Conservation (phyloP, 2,797 vertebrate species). For the Rhinoraja longicauda region DNA sequence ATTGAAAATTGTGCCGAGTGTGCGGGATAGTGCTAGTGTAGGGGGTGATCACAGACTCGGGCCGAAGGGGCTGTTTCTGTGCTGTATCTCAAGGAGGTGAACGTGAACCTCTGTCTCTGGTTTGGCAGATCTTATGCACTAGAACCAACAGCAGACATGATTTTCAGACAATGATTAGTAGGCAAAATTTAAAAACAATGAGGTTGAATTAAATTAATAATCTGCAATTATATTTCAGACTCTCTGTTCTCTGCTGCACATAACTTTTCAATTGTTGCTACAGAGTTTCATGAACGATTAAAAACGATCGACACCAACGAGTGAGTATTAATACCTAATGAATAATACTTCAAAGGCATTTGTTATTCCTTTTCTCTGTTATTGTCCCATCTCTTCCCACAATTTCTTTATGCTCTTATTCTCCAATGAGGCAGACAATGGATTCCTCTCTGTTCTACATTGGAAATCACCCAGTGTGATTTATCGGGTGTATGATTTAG, state of each 20-base stretch:
- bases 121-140: too few species aligned
- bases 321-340: constrained; percentile 55
- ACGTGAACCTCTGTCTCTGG: too few species aligned
- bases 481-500: too few species aligned
- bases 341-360: background rate
- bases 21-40: too few species aligned
- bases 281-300: constrained; percentile 65
- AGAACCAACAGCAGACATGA: background rate
- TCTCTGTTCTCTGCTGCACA: constrained; percentile 77
- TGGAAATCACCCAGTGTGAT: background rate
- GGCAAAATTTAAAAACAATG: background rate
- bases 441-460: background rate
- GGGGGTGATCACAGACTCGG: too few species aligned
- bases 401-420: background rate
- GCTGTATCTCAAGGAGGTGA: too few species aligned
- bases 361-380: background rate
- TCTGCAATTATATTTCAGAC: constrained; percentile 57
- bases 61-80: too few species aligned
- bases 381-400: background rate
- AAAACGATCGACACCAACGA: constrained; percentile 63
- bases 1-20: too few species aligned
- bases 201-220: background rate
- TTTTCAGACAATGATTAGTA: background rate
- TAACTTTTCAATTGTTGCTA: constrained; percentile 73
- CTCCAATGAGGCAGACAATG: background rate